Base-by-base conservation (phyloP, 2,113 vertebrate species). In the Myrmecophaga tridactyla region DNA sequence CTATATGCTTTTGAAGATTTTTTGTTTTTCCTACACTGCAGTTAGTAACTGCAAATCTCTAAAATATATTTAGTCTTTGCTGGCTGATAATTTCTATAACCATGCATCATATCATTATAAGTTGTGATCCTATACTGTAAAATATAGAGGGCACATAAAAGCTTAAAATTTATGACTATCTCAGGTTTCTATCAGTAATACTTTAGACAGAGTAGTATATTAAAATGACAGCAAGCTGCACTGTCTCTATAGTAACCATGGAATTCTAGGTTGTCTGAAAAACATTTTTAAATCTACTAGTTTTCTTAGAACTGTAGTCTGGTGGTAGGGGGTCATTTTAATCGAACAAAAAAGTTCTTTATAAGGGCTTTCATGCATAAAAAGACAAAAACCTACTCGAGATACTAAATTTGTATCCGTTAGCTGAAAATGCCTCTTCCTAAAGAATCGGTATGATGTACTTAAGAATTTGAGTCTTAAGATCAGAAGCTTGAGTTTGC, bases 171-270 rank as follows among this genome's bases (percentile, higher is more conserved):
- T 94, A 51, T 96, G 91, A 25, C 65, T 87, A 65, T 62, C 46
- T 93, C 8, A 53, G 86, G 7, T 92, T 12, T 15, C 81, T 94
- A 95, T 62, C 31, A 95, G 41, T 90, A 92, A 92, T 67, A 13
- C 13, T 70, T 92, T 85, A 96, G 46, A 31, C 17, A 98, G 95
- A 17, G 76, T 76, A 95, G 3, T 29, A 78, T 83, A 80, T 96
- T 97, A 97, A 92, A 97, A 75, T 85, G 93, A 97, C 89, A 56
- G 67, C 12, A 89, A 80, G 41, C 23, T 96, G 94, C 85, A 51
- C 76, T 81, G 36, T 94, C 60, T 92, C 87, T 94, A 58, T 67
- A 92, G 75, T 84, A 96, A 89, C 84, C 46, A 88, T 63, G 23
- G 31, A 96, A 96, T 88, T 92, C 84, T 86, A 94, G 87, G 48